A percentile compares a stretch with the other conserved stretches of the same genome.
These are phyloP conservation scores for Diogma glabrata DNA, from an alignment of 2,888 invertebrate genomes.

Conservation along the genomic window DNA sequence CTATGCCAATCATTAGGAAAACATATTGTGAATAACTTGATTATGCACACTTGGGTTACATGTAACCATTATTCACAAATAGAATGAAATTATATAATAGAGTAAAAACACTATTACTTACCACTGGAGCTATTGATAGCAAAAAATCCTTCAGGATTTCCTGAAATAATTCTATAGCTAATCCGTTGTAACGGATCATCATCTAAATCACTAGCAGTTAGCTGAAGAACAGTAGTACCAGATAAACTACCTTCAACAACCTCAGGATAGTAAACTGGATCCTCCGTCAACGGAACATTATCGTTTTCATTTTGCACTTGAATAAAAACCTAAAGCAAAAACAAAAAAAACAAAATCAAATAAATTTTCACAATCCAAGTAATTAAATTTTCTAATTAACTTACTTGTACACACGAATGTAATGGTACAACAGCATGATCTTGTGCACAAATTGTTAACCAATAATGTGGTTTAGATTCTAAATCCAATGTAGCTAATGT, in stretches of 20 bases:
- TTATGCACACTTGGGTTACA: too few species aligned
- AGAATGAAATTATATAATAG: too few species aligned
- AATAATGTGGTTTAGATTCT: slow-evolving; percentile 77
- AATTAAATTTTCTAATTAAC: too few species aligned
- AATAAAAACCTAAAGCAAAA: slow-evolving; percentile 53
- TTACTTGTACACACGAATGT: slow-evolving; percentile 70
- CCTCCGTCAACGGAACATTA: slow-evolving; percentile 80
- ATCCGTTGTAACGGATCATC: slow-evolving; percentile 52
- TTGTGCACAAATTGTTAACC: slow-evolving; percentile 88
- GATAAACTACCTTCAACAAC: slow-evolving; percentile 69
- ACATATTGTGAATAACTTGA: too few species aligned
- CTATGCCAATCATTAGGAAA: too few species aligned
- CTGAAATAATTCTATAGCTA: slow-evolving; percentile 75
- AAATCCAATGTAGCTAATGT: slow-evolving; percentile 79
- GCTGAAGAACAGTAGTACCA: slow-evolving; percentile 58
- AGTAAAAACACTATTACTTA: too few species aligned
- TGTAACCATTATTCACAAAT: too few species aligned
- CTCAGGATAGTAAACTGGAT: slow-evolving; percentile 72
- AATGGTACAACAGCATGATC: slow-evolving; percentile 83
- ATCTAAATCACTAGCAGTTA: slow-evolving; percentile 73
- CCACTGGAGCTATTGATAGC: slow-evolving; percentile 73
- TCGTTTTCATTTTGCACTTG: slow-evolving; percentile 89
- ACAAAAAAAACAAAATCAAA: background rate
- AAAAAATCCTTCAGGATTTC: slow-evolving; percentile 87
- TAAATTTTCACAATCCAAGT: too few species aligned